Percentiles rank a stretch among this genome's conserved stretches.
These are phyloP conservation scores for Daboia siamensis DNA, from an alignment of 2,113 vertebrate species.

Conservation along the genomic window DNA sequence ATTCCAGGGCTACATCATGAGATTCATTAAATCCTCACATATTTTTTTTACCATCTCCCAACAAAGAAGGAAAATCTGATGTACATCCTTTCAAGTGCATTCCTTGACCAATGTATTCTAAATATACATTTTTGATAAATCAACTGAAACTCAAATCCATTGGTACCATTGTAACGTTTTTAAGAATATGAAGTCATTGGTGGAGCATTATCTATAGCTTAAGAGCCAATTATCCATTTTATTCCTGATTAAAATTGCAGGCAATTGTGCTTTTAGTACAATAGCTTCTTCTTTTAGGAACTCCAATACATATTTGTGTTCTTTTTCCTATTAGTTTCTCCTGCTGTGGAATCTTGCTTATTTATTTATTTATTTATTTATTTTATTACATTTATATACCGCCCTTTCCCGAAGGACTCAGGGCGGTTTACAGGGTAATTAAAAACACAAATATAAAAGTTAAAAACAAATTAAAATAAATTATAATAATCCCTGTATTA, in stretches of 20 bases:
- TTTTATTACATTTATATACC: too few relatives aligned
- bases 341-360: not conserved
- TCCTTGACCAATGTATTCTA: not conserved
- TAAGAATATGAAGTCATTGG: not conserved
- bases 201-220: not conserved
- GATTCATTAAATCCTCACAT: not conserved
- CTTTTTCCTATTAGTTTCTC: not conserved
- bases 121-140: not conserved
- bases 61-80: not conserved
- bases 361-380: too few relatives aligned
- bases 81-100: not conserved
- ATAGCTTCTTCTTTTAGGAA: not conserved
- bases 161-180: not conserved
- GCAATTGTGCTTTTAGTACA: not conserved
- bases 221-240: not conserved
- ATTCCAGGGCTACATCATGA: not conserved
- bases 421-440: too few relatives aligned
- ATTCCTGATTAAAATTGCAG: not conserved
- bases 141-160: not conserved
- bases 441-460: too few relatives aligned
- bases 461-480: too few relatives aligned
- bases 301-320: not conserved
- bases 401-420: too few relatives aligned
- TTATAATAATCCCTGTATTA: too few relatives aligned
- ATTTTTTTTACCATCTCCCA: not conserved